These are phyloP conservation scores for Phenganax stokvisi DNA, from an alignment of 92 coral and sea anemone genomes.

Conservation along the genomic window DNA sequence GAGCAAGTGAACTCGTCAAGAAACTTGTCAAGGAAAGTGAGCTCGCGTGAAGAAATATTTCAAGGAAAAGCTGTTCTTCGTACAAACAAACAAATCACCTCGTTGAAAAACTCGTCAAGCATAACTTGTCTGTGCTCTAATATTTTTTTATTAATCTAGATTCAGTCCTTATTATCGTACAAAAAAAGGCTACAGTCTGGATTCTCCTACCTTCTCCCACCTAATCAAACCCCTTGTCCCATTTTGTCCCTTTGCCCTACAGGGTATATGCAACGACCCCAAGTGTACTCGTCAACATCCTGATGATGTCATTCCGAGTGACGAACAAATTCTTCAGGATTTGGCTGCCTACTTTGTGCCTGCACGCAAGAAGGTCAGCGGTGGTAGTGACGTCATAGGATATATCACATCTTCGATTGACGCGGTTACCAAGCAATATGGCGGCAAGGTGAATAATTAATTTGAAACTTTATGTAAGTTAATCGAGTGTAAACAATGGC, in stretches of 20 bases:
- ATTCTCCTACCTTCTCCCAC: constrained; percentile 66
- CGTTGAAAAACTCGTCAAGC: neutral
- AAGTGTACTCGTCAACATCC: constrained; percentile 71
- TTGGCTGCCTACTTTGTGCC: constrained; percentile 63
- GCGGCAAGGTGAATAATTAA: constrained; percentile 41
- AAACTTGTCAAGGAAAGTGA: neutral
- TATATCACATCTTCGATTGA: constrained; percentile 32
- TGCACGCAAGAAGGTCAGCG: constrained; percentile 6
- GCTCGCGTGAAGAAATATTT: no score
- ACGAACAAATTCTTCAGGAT: constrained; percentile 66
- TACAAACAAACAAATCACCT: neutral
- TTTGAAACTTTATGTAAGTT: no score
- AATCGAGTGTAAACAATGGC: no score
- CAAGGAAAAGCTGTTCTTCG: no score
- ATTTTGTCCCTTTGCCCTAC: constrained; percentile 70
- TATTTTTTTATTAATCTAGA: constrained; percentile 43
- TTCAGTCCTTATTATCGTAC: constrained; percentile 87
- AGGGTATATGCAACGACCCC: constrained; percentile 89
- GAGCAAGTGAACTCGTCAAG: neutral
- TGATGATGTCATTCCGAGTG: constrained; percentile 42
- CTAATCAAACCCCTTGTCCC: constrained; percentile 62
- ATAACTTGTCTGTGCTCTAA: neutral
- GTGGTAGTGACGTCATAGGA: constrained; percentile 13
- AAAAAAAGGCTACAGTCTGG: constrained; percentile 63
- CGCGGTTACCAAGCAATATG: constrained; percentile 59